phyloP scores from a whole-genome alignment of 2,113 vertebrate genomes.

The Siniperca chuatsi region DNA sequence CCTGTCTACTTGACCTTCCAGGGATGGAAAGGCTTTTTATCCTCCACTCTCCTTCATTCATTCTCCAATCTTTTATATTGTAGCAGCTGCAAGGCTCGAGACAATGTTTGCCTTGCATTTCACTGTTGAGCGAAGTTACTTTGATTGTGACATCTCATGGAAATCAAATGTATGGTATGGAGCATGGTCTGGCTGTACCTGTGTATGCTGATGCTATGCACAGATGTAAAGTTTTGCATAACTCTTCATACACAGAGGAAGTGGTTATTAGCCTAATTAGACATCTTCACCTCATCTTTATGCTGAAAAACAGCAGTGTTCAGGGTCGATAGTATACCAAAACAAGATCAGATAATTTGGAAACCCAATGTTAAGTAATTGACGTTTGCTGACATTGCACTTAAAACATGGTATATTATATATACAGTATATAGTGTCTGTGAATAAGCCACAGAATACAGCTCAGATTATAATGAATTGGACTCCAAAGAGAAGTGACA shows the following conservation, averaged over 20 bases:
- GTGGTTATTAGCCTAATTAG: slow-evolving; percentile 12
- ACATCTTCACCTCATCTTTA: slow-evolving; percentile 8
- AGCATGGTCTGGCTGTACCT: not conserved
- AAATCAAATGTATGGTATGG: slow-evolving; percentile 26
- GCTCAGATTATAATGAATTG: slow-evolving; percentile 4
- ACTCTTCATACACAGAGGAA: slow-evolving; percentile 11
- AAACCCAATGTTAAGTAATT: not conserved
- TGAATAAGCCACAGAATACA: not conserved
- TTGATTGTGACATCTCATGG: slow-evolving; percentile 49
- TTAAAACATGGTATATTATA: not conserved
- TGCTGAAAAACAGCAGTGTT: not conserved
- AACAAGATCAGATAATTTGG: not conserved
- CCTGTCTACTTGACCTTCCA: slow-evolving; percentile 73
- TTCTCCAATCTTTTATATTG: slow-evolving; percentile 41
- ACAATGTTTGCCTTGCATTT: slow-evolving; percentile 51
- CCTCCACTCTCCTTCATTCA: slow-evolving; percentile 49
- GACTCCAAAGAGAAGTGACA: slow-evolving; percentile 7
- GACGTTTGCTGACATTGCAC: not conserved
- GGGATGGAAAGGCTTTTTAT: slow-evolving; percentile 69
- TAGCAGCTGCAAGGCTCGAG: slow-evolving; percentile 62
- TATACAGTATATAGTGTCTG: not conserved
- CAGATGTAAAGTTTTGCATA: not conserved
- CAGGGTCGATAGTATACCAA: not conserved
- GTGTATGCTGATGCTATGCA: not conserved
- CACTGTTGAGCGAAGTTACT: slow-evolving; percentile 45